Percentiles rank a stretch among this genome's conserved stretches.
Conservation (phyloP, 2,113 vertebrate species). For the Mionectes macconnelli region DNA sequence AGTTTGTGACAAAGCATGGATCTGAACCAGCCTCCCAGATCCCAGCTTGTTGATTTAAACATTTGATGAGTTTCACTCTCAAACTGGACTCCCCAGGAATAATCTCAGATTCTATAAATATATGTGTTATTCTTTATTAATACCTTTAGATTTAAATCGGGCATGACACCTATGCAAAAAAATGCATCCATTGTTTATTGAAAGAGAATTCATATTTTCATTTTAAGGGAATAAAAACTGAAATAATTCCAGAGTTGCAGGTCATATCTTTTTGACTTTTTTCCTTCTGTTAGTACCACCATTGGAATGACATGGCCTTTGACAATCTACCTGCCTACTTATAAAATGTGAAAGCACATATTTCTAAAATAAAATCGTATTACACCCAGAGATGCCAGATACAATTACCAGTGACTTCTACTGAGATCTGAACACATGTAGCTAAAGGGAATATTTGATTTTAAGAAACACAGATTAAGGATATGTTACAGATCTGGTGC, state of each 20-base stretch:
- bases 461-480: neutral
- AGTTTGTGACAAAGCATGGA: neutral
- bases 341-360: neutral
- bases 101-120: neutral
- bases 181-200: neutral
- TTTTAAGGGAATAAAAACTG: neutral
- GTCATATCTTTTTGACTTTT: neutral
- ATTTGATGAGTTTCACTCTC: neutral
- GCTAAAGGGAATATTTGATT: neutral
- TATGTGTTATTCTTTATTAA: neutral
- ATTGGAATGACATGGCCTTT: neutral
- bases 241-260: neutral
- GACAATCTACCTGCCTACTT: neutral
- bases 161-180: neutral
- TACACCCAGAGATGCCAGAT: neutral
- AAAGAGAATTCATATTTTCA: neutral
- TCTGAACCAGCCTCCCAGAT: neutral
- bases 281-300: neutral
- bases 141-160: neutral
- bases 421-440: neutral
- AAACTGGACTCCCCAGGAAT: neutral
- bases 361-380: neutral
- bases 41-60: neutral
- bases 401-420: neutral
- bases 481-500: neutral